Percentiles rank a stretch among this genome's conserved stretches.
phyloP scores from a whole-genome alignment of 1,140 invertebrate genomes.

The Apocrypta bakeri region DNA sequence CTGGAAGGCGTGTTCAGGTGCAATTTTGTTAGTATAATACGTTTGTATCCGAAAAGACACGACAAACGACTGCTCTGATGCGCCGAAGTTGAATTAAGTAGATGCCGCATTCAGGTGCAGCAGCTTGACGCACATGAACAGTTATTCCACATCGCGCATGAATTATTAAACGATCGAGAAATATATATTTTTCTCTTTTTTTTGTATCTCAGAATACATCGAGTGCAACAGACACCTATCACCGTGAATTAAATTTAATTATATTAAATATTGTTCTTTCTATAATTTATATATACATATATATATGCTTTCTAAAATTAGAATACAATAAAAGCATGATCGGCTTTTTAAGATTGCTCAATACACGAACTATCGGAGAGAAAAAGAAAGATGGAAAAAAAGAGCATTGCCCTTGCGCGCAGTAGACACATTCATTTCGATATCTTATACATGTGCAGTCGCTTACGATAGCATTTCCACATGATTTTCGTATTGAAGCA shows the following conservation, averaged over 20 bases:
- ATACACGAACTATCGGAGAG: background rate
- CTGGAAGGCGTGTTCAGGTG: background rate
- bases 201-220: background rate
- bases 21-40: conserved; percentile 30
- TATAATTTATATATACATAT: background rate
- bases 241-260: background rate
- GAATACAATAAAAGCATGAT: background rate
- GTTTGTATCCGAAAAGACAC: background rate
- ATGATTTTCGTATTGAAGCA: background rate
- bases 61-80: background rate
- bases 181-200: background rate
- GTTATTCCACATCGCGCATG: conserved; percentile 16
- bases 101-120: background rate
- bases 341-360: background rate
- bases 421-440: no score
- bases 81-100: background rate
- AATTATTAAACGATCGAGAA: background rate
- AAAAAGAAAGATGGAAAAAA: background rate
- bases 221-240: no score
- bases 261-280: background rate
- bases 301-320: conserved; percentile 7
- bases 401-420: background rate
- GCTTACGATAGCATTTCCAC: conserved; percentile 2
- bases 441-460: no score
- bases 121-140: background rate